Evolutionary conservation across 37 sponge, comb jelly and placozoan species (phyloP).

Genomic region (Cladorhizidae sp.): DNA sequence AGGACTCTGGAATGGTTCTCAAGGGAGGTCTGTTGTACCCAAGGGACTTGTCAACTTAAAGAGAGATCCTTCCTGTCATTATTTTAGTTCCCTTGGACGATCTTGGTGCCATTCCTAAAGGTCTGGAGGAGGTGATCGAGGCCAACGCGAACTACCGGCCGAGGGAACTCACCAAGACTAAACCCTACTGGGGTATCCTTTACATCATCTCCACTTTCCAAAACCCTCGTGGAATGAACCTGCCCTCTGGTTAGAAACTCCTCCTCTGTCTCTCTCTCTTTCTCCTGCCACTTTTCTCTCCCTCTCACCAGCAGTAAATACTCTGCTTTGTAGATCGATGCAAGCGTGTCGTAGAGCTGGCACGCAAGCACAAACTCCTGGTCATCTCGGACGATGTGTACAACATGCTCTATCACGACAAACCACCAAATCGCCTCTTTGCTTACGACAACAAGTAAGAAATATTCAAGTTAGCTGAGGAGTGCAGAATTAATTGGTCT

Average conservation of each 20-base stretch:
- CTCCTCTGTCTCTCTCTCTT: not conserved
- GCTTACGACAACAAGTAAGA: constrained; percentile 70
- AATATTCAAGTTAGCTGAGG: not conserved
- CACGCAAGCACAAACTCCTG: constrained; percentile 72
- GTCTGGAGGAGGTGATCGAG: constrained; percentile 58
- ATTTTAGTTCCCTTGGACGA: constrained; percentile 71
- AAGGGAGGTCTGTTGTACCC: not conserved
- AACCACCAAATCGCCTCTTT: constrained; percentile 53
- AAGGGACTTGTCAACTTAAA: not conserved
- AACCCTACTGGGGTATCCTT: constrained; percentile 78
- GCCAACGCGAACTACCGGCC: constrained; percentile 16
- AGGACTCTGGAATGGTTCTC: constrained; percentile 13
- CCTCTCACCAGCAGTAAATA: not conserved
- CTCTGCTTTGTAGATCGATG: constrained; percentile 52
- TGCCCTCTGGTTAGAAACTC: constrained; percentile 49
- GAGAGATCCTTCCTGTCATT: not conserved
- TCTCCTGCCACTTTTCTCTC: not conserved
- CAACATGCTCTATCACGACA: constrained; percentile 68
- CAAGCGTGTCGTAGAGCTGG: constrained; percentile 54
- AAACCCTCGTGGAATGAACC: constrained; percentile 76
- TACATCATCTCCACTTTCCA: constrained; percentile 77
- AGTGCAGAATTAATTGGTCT: not conserved
- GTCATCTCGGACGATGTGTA: constrained; percentile 89
- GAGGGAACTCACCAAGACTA: constrained; percentile 36
- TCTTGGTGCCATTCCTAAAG: constrained; percentile 63